Conservation (phyloP, 35 echinoderm and acorn worm species). For the Heliocidaris erythrogramma region DNA sequence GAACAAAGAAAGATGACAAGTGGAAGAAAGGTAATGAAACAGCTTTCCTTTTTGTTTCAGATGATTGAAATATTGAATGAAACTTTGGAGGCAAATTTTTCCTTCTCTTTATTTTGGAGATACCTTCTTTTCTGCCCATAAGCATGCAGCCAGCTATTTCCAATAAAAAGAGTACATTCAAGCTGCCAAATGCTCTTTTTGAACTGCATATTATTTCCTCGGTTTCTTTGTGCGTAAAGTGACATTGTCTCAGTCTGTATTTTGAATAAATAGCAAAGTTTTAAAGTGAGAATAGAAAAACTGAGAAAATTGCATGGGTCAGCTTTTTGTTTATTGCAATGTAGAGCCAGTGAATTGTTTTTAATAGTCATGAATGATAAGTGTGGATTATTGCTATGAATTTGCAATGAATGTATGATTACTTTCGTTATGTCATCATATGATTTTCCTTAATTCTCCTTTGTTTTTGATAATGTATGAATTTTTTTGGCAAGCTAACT, state of each 20-base stretch:
- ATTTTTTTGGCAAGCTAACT: not conserved
- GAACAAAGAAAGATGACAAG: slow-evolving; percentile 91
- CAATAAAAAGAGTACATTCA: not conserved
- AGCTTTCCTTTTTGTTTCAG: not conserved
- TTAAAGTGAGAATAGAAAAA: not conserved
- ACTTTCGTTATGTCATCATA: not conserved
- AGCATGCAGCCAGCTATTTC: not conserved
- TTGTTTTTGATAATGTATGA: not conserved
- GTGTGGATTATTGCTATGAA: not conserved
- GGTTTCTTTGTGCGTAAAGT: not conserved
- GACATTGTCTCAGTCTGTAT: not conserved
- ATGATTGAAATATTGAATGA: not conserved
- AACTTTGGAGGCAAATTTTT: not conserved
- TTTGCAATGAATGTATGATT: not conserved
- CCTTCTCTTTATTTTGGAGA: not conserved
- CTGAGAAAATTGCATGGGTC: not conserved
- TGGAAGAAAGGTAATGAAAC: slow-evolving; percentile 93
- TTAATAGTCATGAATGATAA: too few relatives aligned
- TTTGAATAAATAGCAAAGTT: too few relatives aligned
- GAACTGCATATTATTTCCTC: not conserved
- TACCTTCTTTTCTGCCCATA: not conserved
- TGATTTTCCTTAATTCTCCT: not conserved
- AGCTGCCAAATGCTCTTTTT: not conserved
- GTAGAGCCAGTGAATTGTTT: too few relatives aligned
- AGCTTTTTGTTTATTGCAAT: not conserved